A percentile compares a stretch with the other conserved stretches of the same genome.
These are phyloP conservation scores for Ophthalmolycus amberensis DNA, from an alignment of 2,113 vertebrate species.

Conservation along the genomic window DNA sequence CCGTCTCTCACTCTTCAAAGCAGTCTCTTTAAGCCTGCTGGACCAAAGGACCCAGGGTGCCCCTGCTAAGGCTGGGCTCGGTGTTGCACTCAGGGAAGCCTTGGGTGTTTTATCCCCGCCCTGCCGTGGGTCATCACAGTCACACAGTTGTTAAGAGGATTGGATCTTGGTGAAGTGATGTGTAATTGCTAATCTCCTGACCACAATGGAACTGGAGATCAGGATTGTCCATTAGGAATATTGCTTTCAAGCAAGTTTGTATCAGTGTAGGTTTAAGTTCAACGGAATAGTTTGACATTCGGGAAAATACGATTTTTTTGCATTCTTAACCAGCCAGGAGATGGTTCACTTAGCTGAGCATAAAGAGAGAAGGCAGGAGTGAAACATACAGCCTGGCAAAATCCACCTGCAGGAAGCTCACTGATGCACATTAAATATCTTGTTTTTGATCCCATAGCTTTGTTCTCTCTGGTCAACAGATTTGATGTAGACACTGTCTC, in stretches of 20 bases:
- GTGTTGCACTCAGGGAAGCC: conserved; percentile 3
- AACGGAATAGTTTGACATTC: background rate
- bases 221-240: conserved; percentile 17
- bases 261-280: background rate
- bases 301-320: background rate
- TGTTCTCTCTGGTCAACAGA: background rate
- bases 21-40: conserved; percentile 37
- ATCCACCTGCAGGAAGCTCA: background rate
- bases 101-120: conserved; percentile 4
- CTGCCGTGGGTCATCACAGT: conserved; percentile 16
- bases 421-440: background rate
- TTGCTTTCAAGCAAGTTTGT: conserved; percentile 1
- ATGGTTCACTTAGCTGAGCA: background rate
- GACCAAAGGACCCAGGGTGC: conserved; percentile 15
- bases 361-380: background rate
- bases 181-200: conserved; percentile 55
- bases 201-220: conserved; percentile 35
- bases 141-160: conserved; percentile 54
- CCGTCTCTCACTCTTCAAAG: conserved; percentile 43
- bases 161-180: conserved; percentile 39
- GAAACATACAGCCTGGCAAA: background rate
- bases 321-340: background rate
- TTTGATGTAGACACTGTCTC: background rate
- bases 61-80: background rate
- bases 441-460: background rate